A percentile compares a stretch with the other conserved stretches of the same genome.
These are phyloP conservation scores for Ailurus styani DNA, from an alignment of 2,113 vertebrate genomes.

Conservation along the genomic window DNA sequence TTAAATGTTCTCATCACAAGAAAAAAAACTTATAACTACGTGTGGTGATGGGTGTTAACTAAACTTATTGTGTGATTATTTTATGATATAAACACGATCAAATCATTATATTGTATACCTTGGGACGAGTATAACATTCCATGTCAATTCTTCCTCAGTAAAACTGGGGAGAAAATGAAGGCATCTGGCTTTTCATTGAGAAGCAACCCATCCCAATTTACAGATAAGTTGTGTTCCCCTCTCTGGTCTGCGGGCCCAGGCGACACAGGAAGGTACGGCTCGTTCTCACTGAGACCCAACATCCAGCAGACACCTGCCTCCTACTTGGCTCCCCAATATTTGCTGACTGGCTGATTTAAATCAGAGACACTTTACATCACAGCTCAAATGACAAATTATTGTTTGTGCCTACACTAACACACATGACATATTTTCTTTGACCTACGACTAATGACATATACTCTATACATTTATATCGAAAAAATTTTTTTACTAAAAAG, in stretches of 20 bases:
- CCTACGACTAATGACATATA: background rate
- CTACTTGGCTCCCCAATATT: fast-evolving
- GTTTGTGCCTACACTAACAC: background rate
- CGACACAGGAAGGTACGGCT: fast-evolving
- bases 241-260: background rate
- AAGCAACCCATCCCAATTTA: background rate
- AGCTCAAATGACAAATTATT: background rate
- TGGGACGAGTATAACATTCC: background rate
- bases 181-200: background rate
- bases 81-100: background rate
- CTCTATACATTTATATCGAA: background rate
- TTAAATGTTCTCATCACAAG: background rate
- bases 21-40: background rate
- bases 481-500: background rate
- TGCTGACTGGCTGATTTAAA: background rate
- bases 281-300: background rate
- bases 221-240: background rate
- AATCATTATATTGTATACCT: no score
- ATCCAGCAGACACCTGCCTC: background rate
- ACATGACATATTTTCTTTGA: background rate
- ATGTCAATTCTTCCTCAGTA: background rate
- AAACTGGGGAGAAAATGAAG: background rate
- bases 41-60: background rate
- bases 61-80: no score
- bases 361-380: background rate